Conservation (phyloP, 2,888 invertebrate genomes). For the Megalurothrips usitatus region DNA sequence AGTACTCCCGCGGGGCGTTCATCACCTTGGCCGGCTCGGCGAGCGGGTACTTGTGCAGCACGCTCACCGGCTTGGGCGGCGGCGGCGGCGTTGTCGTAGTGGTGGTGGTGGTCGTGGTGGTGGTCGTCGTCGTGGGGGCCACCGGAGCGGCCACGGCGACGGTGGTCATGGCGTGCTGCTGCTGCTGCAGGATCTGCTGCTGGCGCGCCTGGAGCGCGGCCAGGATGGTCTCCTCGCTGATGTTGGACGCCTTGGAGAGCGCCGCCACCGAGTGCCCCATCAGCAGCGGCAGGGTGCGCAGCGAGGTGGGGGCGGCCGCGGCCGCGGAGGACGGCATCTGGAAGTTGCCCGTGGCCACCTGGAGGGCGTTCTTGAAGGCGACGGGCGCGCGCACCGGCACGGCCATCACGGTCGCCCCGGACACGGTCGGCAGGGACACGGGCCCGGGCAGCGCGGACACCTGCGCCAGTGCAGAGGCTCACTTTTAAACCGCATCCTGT, state of each 20-base stretch:
- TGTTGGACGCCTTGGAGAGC: conserved; percentile 66
- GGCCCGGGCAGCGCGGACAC: too few relatives aligned
- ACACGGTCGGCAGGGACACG: conserved; percentile 39
- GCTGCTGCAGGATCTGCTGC: conserved; percentile 34
- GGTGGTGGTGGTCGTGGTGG: conserved; percentile 41
- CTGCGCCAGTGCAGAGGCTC: too few relatives aligned
- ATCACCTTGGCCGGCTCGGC: conserved; percentile 61
- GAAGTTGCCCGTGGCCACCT: conserved; percentile 43
- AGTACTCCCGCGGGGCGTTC: conserved; percentile 86
- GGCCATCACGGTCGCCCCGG: conserved; percentile 41
- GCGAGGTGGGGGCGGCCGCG: conserved; percentile 37
- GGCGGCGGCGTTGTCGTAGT: conserved; percentile 39
- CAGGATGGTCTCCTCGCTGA: conserved; percentile 71
- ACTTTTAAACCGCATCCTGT: too few relatives aligned
- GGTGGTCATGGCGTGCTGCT: conserved; percentile 32
- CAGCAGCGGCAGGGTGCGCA: conserved; percentile 37
- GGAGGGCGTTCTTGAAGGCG: conserved; percentile 47
- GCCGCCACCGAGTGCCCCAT: conserved; percentile 53
- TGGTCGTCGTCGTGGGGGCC: conserved; percentile 45
- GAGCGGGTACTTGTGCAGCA: conserved; percentile 42
- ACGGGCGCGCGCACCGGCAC: conserved; percentile 48
- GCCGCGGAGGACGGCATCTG: conserved; percentile 36
- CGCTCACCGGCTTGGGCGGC: conserved; percentile 41
- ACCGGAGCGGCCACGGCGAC: conserved; percentile 47
- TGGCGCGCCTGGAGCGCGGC: conserved; percentile 56